Evolutionary conservation across 2,797 vertebrate genomes (phyloP).

Genomic region (Scolopax bukidnonensis): DNA sequence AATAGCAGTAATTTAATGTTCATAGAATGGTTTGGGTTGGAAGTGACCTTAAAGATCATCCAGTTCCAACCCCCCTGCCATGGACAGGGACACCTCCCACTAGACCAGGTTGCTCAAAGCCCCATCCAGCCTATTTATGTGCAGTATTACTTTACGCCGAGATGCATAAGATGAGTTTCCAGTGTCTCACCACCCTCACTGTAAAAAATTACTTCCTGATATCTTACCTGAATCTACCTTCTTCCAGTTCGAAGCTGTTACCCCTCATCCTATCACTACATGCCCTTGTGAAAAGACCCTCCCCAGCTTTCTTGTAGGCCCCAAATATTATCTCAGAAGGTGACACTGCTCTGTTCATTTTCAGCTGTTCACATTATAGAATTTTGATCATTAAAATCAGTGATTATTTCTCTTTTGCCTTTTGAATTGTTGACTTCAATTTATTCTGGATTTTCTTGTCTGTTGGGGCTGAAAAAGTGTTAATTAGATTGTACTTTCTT

Average conservation of each 20-base stretch:
- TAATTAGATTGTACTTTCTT: background rate
- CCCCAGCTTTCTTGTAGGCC: background rate
- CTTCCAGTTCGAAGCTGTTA: background rate
- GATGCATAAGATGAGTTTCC: no score
- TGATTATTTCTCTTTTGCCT: background rate
- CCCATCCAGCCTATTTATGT: background rate
- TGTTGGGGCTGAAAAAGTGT: background rate
- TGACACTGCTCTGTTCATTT: slow-evolving; percentile 2
- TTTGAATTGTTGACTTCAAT: background rate
- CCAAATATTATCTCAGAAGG: background rate
- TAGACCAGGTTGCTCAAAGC: background rate
- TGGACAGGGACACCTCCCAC: background rate
- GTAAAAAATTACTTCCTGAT: background rate
- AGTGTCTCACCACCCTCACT: background rate
- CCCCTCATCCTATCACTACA: background rate
- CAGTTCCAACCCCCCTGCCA: background rate
- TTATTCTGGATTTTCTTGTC: background rate
- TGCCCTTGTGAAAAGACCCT: background rate
- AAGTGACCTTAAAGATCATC: background rate
- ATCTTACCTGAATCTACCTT: background rate
- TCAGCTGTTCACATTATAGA: background rate
- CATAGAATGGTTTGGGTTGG: background rate
- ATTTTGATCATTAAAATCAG: background rate
- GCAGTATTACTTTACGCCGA: no score
- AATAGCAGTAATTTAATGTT: background rate